phyloP scores from a whole-genome alignment of 2,797 vertebrate species.

The Gobio occitaniae region DNA sequence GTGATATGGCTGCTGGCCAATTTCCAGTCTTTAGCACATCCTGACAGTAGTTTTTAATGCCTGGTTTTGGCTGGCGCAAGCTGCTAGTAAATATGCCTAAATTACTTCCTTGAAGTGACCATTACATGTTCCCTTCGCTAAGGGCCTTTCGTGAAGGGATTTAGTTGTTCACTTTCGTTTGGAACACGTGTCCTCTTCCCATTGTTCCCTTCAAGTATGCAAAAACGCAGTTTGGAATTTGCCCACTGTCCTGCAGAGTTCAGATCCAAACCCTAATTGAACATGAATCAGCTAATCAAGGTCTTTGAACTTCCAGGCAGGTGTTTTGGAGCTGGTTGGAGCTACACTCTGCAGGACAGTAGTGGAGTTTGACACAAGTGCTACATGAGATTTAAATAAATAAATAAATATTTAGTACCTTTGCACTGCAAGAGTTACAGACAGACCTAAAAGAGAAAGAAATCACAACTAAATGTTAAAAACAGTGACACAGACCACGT shows the following conservation, averaged over 20 bases:
- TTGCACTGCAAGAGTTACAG: constrained; percentile 88
- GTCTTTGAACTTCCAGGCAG: not conserved
- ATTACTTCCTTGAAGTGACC: not conserved
- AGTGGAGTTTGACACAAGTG: not conserved
- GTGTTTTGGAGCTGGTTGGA: not conserved
- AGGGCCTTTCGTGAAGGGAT: not conserved
- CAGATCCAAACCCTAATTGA: not conserved
- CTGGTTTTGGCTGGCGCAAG: too few relatives aligned
- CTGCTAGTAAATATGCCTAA: too few relatives aligned
- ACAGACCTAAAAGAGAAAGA: constrained; percentile 80
- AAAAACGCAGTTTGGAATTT: not conserved
- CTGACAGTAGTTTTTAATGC: too few relatives aligned
- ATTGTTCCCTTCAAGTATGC: not conserved
- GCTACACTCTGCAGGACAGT: not conserved
- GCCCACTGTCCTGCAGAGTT: not conserved
- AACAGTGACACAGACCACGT: not conserved
- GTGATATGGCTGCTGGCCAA: too few relatives aligned
- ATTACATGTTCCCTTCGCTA: not conserved
- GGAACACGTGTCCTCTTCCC: not conserved
- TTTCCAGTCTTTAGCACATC: too few relatives aligned
- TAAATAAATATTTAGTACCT: constrained; percentile 79
- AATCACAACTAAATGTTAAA: not conserved
- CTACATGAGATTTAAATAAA: not conserved
- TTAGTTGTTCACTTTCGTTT: not conserved
- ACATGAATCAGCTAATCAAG: not conserved